Percentiles rank a stretch among this genome's conserved stretches.
Conservation (phyloP, 2,888 invertebrate genomes). For the Pseudococcus longispinus region DNA sequence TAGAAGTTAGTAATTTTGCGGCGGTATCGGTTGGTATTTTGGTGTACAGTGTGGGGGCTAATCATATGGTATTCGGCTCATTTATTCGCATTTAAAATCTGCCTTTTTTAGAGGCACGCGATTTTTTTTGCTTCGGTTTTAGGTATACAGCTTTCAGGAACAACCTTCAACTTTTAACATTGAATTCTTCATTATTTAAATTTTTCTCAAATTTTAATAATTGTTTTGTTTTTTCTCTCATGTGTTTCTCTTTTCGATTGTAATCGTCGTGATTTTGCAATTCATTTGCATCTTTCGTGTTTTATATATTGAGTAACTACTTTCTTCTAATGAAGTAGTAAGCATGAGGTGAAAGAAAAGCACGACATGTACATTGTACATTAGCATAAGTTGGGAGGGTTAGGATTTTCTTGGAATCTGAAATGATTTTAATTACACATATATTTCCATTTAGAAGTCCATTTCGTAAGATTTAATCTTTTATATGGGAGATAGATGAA, state of each 20-base stretch:
- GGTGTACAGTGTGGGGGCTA: neutral
- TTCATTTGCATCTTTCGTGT: constrained; percentile 32
- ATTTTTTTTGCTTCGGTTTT: constrained; percentile 12
- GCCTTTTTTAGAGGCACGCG: constrained; percentile 31
- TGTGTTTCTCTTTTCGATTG: neutral
- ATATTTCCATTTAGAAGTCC: too few species aligned
- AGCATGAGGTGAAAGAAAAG: neutral
- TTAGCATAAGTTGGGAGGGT: neutral
- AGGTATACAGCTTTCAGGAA: neutral
- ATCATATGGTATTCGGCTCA: constrained; percentile 37
- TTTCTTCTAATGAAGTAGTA: neutral
- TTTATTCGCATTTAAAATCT: constrained; percentile 40
- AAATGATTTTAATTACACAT: neutral
- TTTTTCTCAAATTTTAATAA: constrained; percentile 30
- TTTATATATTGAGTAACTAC: neutral
- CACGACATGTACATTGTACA: neutral
- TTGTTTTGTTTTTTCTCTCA: constrained; percentile 10
- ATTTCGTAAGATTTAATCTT: too few species aligned
- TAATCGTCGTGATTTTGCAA: neutral
- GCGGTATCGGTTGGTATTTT: neutral
- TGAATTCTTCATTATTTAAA: constrained; percentile 20
- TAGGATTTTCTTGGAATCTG: neutral
- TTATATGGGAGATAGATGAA: too few species aligned
- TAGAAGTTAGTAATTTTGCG: neutral
- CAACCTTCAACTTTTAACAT: constrained; percentile 44